Conservation (phyloP, 1,140 invertebrate species). For the Drosophila azteca region DNA sequence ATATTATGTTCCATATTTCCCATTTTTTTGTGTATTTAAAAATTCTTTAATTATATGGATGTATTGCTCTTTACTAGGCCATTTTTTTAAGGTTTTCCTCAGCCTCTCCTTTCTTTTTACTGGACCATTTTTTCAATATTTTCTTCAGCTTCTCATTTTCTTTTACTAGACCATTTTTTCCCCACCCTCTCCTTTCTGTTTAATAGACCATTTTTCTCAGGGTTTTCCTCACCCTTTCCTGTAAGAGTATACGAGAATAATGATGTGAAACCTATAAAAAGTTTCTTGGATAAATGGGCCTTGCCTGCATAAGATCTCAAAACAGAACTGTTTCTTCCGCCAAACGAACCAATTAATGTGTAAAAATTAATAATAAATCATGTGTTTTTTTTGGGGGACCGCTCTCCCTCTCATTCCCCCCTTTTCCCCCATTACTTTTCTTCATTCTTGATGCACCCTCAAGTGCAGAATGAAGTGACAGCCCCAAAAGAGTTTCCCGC, state of each 20-base stretch:
- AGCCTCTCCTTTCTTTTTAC: no score
- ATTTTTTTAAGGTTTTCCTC: no score
- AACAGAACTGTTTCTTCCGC: constrained; percentile 20
- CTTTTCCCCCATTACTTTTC: constrained; percentile 13
- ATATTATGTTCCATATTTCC: no score
- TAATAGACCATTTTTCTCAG: no score
- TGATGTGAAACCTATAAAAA: constrained; percentile 2
- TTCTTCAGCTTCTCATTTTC: no score
- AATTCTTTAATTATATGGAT: no score
- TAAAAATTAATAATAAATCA: constrained; percentile 61
- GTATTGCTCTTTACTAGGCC: no score
- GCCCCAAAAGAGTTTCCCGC: constrained; percentile 13
- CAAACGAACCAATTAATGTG: constrained; percentile 61
- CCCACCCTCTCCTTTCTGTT: no score
- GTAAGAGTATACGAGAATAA: neutral
- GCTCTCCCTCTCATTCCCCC: neutral
- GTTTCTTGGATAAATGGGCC: constrained; percentile 2
- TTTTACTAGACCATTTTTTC: no score
- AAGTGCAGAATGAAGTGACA: constrained; percentile 51
- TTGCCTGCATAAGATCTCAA: constrained; percentile 9
- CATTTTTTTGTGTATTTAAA: no score
- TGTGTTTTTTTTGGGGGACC: constrained; percentile 22
- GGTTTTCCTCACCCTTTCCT: no score
- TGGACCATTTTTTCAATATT: no score
- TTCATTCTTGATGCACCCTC: constrained; percentile 41